A percentile compares a stretch with the other conserved stretches of the same genome.
phyloP scores from a whole-genome alignment of 2,113 vertebrate genomes.

The Bufo gargarizans region DNA sequence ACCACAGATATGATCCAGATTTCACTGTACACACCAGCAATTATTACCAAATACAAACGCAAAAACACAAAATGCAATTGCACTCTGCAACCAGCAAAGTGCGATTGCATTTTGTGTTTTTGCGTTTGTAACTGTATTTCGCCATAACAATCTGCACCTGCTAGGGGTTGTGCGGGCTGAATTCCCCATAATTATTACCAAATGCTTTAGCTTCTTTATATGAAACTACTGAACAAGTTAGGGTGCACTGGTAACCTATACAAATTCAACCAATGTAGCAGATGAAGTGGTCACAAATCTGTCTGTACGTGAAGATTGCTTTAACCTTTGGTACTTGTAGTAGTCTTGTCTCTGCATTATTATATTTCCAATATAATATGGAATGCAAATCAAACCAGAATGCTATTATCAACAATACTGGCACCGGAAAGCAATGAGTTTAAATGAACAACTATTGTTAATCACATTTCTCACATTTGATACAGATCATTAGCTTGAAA shows the following conservation, averaged over 20 bases:
- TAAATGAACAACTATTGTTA: conserved; percentile 54
- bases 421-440: conserved; percentile 30
- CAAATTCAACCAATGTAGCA: not conserved
- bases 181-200: not conserved
- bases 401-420: not conserved
- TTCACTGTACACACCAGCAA: not conserved
- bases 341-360: not conserved
- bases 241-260: not conserved
- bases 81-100: too few species aligned
- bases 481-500: conserved; percentile 55
- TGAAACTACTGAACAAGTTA: not conserved
- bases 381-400: not conserved
- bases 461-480: conserved; percentile 57
- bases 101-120: too few species aligned
- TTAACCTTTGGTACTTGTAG: not conserved
- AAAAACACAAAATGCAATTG: too few species aligned
- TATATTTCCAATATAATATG: not conserved
- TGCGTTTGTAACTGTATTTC: too few species aligned
- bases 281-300: not conserved
- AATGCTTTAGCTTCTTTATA: not conserved
- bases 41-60: not conserved
- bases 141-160: too few species aligned
- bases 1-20: not conserved
- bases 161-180: too few species aligned
- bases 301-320: too few species aligned